Evolutionary conservation across 2,113 vertebrate species (phyloP), one percentile per base, ranked within the genome.

Genomic region (Nesoenas mayeri): DNA sequence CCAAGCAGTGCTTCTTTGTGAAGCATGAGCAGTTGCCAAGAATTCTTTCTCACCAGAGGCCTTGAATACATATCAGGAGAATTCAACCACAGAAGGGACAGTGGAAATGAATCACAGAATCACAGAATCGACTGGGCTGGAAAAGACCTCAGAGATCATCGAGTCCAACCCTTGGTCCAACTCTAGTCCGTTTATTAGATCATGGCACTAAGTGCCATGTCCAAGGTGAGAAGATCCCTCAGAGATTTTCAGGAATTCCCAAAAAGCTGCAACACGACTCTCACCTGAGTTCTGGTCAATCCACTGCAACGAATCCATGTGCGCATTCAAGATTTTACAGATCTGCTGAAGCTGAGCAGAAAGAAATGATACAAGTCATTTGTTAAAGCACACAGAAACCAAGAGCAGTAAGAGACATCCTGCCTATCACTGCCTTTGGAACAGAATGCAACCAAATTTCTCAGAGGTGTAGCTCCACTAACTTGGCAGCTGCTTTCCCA

Each of bases 301-400:
- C 99, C 99, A 99, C 97, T 99, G 99, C 84, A 99, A 97, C 0
- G 99, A 99, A 96, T 99, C 99, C 99, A 99, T 99, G 97, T 99
- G 99, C 0, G 99, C 99, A 10, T 99, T 99, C 84, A 99, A 94
- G 72, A 99, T 99, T 96, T 99, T 99, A 96, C 99, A 99, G 96
- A 99, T 99, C 96, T 99, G 99, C 96, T 99, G 99, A 70, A 99
- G 99, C 95, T 99, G 78, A 60, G 70, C n/a, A 77, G 26, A 64
- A 56, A 92, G 42, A 73, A 25, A 83, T 67, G 34, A 28, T 9
- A 10, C 22, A 53, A 66, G 58, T 85, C 25, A 94, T 48, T 73
- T 28, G 7, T 65, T 19, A 36, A 4, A 34, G 5, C 6, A 13
- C 28, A 26, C 6, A 7, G 15, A 44, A 44, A 44, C 42, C 15